Conservation (phyloP, 2,888 invertebrate genomes). For the Thysanoteuthis rhombus region DNA sequence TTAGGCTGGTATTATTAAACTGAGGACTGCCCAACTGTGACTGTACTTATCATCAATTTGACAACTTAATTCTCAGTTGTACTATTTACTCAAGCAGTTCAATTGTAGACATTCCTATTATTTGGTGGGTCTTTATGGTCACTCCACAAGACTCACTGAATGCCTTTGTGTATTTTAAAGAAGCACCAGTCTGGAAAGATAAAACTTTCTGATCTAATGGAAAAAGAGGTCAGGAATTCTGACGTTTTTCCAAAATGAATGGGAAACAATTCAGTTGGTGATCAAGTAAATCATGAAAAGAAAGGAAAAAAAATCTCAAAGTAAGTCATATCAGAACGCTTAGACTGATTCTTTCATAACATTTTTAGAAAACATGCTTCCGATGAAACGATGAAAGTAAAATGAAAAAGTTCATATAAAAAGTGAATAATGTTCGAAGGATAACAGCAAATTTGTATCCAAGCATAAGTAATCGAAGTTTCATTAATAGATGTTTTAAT, state of each 20-base stretch:
- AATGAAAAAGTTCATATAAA: no score
- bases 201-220: not conserved
- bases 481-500: no score
- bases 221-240: not conserved
- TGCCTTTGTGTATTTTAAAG: not conserved
- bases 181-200: not conserved
- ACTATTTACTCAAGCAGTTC: not conserved
- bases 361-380: no score
- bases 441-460: no score
- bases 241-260: not conserved
- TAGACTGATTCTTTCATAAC: no score
- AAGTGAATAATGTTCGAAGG: no score
- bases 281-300: no score
- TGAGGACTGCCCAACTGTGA: not conserved
- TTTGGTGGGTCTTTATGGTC: not conserved
- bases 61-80: not conserved
- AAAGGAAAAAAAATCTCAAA: no score
- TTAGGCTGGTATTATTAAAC: not conserved
- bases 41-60: not conserved
- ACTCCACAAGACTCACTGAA: not conserved
- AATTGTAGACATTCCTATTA: not conserved
- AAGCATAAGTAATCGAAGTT: no score
- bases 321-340: no score
- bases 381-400: no score
- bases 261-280: no score